Evolutionary conservation across 2,797 vertebrate species (phyloP), one percentile per base, ranked within the genome.

Genomic region (Hemibagrus guttatus): DNA sequence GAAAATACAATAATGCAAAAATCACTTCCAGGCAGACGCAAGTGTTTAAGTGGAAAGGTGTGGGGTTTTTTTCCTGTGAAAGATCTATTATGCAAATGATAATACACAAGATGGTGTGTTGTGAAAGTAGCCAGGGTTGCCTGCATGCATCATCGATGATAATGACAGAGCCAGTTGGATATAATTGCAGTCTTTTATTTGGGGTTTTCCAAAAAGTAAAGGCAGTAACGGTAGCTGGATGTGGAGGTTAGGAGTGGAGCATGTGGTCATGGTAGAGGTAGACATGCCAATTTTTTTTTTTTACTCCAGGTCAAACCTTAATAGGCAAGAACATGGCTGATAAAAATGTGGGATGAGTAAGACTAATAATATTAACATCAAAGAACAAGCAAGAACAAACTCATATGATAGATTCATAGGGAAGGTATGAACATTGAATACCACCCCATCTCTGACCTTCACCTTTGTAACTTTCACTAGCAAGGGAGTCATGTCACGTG

Each of bases 171-270:
- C 16, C 46, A 28, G 72, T 52, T 52, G 68, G 68, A 42, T 52
- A 52, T 54, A 75, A 75, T 75, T 19, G 39, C 19, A 71, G 35
- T 42, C 35, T 54, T 75, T 54, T 28, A 75, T 52, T 54, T 75
- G 49, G 46, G 72, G 46, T 75, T 78, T 78, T 78, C 75, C 75
- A 58, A 9, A 12, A 56, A 78, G 12, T 49, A n/a, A 49, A 74
- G 7, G 9, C 68, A 74, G 12, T 5, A 56, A 56, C 9, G 9
- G n/a, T 56, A 12, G 28, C 17, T 26, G 69, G 19, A 13, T 66
- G 26, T 49, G 7, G 9, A 8, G 26, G 23, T 8, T 5, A 3
- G 31, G 4, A 1, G 26, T 61, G 66, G 64, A 17, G 59, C 8
- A 1, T 26, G 14, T 17, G 49, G 52, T 28, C n/a, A 56, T 78